Base-by-base conservation (phyloP, 1,140 invertebrate genomes). In the Diplogasteroides magnus region DNA sequence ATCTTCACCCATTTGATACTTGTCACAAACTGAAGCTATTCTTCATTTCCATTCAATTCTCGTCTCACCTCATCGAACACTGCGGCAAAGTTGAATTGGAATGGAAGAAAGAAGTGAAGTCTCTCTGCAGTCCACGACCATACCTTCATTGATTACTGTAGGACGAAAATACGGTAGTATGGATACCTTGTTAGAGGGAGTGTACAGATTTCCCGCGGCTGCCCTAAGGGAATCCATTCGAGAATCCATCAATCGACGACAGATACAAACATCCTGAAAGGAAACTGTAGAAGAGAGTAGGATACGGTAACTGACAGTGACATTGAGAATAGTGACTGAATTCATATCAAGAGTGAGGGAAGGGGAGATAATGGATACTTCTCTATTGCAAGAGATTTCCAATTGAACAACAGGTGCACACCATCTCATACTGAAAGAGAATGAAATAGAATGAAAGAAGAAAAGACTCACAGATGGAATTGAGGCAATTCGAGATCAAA, bases 1-100 rank as follows among this genome's bases (percentile, higher is more conserved):
- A 87, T 83, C 83, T 94, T 94, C 23, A 97, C 82, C 94, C 94
- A 98, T 84, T 96, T 98, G 72, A 92, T 88, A 31, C 94, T 86
- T 55, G 89, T 91, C 28, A 93, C 86, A 74, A 85, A 77, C 69
- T 37, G 62, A 28, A 67, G 67, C 27, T n/a, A 25, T 11, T 19
- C 6, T 6, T 6, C 19, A 11, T 48, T 11, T 11, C 6, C 25
- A 69, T 19, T n/a, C 79, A 64, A 63, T 31, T 66, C 19, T 31
- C 23, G 19, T 23, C 27, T 27, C 72, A 94, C 90, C 83, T 97
- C 91, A 80, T 94, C 92, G 83, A 94, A 90, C 1, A 93, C 93
- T 65, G 91, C 90, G 15, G 93, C 91, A 85, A 96, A 98, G 77
- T 93, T 88, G 83, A 95, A 96, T 67, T 92, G 88, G 83, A 96